Evolutionary conservation across 1,140 invertebrate genomes (phyloP).

Genomic region (Paraescarpia echinospica): DNA sequence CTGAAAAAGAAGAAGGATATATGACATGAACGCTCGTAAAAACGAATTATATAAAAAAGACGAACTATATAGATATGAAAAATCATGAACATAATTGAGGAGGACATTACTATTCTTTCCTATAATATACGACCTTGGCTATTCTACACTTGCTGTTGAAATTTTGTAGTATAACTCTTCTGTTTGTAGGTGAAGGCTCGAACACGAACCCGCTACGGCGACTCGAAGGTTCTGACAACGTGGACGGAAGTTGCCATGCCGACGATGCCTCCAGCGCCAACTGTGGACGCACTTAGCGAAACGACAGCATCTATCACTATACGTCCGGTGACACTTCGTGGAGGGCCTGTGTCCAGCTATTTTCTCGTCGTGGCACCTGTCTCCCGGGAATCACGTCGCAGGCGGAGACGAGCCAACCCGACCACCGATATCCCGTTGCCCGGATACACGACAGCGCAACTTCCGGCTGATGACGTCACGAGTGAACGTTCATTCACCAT

Average conservation of each 20-base stretch:
- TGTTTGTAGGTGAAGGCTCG: slow-evolving; percentile 22
- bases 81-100: no score
- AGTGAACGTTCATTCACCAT: slow-evolving; percentile 20
- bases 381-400: not conserved
- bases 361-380: slow-evolving; percentile 24
- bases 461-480: slow-evolving; percentile 19
- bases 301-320: slow-evolving; percentile 29
- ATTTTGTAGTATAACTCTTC: not conserved
- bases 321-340: slow-evolving; percentile 22
- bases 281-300: slow-evolving; percentile 9
- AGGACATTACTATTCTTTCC: no score
- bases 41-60: no score
- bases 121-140: no score
- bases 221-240: slow-evolving; percentile 10
- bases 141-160: no score
- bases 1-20: no score
- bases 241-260: slow-evolving; percentile 37
- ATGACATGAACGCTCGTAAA: no score
- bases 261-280: slow-evolving; percentile 28
- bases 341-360: slow-evolving; percentile 31
- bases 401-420: slow-evolving; percentile 17
- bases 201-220: slow-evolving; percentile 30
- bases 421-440: slow-evolving; percentile 11
- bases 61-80: no score
- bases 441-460: slow-evolving; percentile 25